Conservation (phyloP, 2,797 vertebrate genomes). For the Sebastes kiyomatsui region DNA sequence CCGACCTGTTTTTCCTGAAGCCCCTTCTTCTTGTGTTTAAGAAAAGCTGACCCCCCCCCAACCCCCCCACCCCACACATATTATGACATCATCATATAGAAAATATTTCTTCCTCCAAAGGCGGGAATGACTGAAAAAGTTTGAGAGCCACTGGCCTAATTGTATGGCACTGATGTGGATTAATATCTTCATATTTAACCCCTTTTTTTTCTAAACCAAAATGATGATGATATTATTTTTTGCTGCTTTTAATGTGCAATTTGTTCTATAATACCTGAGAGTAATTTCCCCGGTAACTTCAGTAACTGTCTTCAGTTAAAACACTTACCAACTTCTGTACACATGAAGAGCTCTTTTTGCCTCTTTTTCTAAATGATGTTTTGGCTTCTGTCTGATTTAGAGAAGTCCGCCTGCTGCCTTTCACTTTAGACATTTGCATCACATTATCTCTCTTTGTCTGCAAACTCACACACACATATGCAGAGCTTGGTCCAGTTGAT, state of each 20-base stretch:
- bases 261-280: too few relatives aligned
- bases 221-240: neutral
- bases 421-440: conserved; percentile 31
- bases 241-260: neutral
- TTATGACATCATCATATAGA: too few relatives aligned
- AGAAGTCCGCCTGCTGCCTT: neutral
- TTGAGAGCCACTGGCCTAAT: too few relatives aligned
- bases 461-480: neutral
- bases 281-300: neutral
- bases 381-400: conserved; percentile 8
- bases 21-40: too few relatives aligned
- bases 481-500: conserved; percentile 1
- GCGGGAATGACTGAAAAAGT: too few relatives aligned
- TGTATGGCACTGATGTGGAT: neutral
- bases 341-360: neutral
- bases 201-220: neutral
- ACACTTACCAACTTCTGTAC: neutral
- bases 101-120: too few relatives aligned
- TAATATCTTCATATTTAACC: neutral
- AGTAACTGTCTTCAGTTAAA: neutral
- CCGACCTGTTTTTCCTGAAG: too few relatives aligned
- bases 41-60: too few relatives aligned
- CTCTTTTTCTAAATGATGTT: neutral
- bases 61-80: too few relatives aligned
- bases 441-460: conserved; percentile 17